These are phyloP conservation scores for Fistularia tabacaria DNA, from an alignment of 2,797 vertebrate genomes.

Conservation along the genomic window DNA sequence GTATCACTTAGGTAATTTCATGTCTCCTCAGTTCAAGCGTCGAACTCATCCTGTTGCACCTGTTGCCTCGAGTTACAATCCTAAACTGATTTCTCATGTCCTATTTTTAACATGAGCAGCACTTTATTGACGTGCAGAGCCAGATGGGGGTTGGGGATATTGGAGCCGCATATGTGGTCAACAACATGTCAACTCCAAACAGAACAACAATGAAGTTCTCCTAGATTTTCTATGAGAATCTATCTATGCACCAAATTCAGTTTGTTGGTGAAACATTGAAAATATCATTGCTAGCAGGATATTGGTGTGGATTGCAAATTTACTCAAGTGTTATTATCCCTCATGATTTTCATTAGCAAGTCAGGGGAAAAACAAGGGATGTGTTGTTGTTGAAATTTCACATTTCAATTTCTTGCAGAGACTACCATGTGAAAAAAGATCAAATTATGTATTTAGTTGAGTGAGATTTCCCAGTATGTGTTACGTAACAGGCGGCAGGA, in stretches of 20 bases:
- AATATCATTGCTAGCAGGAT: too few relatives aligned
- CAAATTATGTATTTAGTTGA: not conserved
- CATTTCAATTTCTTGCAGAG: not conserved
- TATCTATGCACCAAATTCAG: too few relatives aligned
- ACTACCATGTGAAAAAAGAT: not conserved
- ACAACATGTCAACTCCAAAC: not conserved
- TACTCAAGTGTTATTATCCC: too few relatives aligned
- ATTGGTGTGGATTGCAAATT: too few relatives aligned
- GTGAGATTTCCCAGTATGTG: not conserved
- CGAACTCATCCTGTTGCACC: constrained; percentile 44
- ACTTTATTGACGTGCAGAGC: constrained; percentile 35
- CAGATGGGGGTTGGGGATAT: constrained; percentile 4
- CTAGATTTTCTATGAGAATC: too few relatives aligned
- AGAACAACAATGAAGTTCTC: not conserved
- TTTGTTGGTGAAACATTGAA: too few relatives aligned
- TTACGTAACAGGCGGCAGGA: not conserved
- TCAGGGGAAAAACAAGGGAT: not conserved
- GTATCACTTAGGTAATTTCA: constrained; percentile 21
- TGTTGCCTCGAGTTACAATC: constrained; percentile 47
- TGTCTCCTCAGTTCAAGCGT: constrained; percentile 8
- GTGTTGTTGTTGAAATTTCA: too few relatives aligned
- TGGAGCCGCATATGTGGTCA: constrained; percentile 1
- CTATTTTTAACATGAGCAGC: constrained; percentile 59
- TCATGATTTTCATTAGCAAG: not conserved
- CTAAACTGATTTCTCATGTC: constrained; percentile 35